phyloP scores from a whole-genome alignment of 2,888 invertebrate genomes.

The Allacma fusca region DNA sequence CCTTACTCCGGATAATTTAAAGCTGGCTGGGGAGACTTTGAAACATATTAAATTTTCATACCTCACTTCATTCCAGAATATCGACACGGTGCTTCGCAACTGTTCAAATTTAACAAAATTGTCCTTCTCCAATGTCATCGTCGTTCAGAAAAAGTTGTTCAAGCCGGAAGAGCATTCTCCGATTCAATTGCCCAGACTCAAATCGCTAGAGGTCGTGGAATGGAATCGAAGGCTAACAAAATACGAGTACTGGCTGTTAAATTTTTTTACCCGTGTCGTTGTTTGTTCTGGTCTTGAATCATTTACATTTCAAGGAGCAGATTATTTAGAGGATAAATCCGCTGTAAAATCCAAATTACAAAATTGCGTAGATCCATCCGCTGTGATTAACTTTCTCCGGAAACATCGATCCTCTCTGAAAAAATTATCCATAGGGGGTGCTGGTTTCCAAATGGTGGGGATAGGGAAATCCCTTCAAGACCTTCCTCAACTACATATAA shows the following conservation, averaged over 20 bases:
- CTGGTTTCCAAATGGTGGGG: constrained; percentile 25
- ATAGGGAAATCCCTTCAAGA: not conserved
- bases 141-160: constrained; percentile 12
- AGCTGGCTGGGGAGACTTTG: not conserved
- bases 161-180: not conserved
- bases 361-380: not conserved
- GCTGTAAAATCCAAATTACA: not conserved
- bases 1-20: not conserved
- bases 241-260: constrained; percentile 12
- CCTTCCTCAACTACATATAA: not conserved
- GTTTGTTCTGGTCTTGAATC: not conserved
- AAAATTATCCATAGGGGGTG: constrained; percentile 24
- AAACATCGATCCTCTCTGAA: constrained; percentile 5
- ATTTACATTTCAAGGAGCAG: constrained; percentile 1
- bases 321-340: not conserved
- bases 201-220: not conserved
- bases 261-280: not conserved
- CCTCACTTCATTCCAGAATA: constrained; percentile 12
- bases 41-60: constrained; percentile 17
- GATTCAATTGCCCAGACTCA: not conserved
- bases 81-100: not conserved
- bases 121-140: constrained; percentile 22
- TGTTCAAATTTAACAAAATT: constrained; percentile 19
- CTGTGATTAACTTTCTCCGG: not conserved
- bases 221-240: not conserved